Percentiles rank a stretch among this genome's conserved stretches.
phyloP scores from a whole-genome alignment of 2,113 vertebrate genomes.

The Chitala chitala region DNA sequence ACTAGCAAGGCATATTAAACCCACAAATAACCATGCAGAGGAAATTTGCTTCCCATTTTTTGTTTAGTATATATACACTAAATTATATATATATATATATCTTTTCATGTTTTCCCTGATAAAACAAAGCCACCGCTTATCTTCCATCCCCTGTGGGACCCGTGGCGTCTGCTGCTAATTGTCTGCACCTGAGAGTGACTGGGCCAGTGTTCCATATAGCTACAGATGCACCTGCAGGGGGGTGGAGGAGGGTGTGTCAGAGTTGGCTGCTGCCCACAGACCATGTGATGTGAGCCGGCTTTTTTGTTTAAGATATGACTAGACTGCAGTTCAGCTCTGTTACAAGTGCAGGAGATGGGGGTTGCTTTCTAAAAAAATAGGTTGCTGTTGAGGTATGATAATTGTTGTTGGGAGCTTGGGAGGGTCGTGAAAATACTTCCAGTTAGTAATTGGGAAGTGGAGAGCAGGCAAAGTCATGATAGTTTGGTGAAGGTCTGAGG shows the following conservation, averaged over 20 bases:
- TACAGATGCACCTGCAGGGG: not conserved
- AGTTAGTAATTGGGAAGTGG: too few species aligned
- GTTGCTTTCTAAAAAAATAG: too few species aligned
- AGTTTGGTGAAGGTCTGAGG: not conserved
- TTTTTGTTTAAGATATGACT: not conserved
- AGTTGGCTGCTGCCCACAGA: not conserved
- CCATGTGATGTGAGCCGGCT: not conserved
- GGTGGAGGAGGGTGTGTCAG: not conserved
- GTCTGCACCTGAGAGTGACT: not conserved
- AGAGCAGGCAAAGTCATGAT: too few species aligned
- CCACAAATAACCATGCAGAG: not conserved
- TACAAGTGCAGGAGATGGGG: too few species aligned
- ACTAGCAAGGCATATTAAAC: not conserved
- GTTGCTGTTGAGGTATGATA: too few species aligned
- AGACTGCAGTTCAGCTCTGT: too few species aligned
- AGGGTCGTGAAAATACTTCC: too few species aligned
- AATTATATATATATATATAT: too few species aligned
- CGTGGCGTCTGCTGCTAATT: not conserved
- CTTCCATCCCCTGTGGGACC: too few species aligned
- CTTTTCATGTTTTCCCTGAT: too few species aligned
- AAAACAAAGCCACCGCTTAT: not conserved
- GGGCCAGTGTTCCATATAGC: not conserved
- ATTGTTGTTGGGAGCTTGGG: too few species aligned
- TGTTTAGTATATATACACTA: too few species aligned
- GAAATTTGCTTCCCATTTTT: not conserved